Evolutionary conservation across 2,797 vertebrate genomes (phyloP).

Genomic region (Petrocephalus schoutedeni): DNA sequence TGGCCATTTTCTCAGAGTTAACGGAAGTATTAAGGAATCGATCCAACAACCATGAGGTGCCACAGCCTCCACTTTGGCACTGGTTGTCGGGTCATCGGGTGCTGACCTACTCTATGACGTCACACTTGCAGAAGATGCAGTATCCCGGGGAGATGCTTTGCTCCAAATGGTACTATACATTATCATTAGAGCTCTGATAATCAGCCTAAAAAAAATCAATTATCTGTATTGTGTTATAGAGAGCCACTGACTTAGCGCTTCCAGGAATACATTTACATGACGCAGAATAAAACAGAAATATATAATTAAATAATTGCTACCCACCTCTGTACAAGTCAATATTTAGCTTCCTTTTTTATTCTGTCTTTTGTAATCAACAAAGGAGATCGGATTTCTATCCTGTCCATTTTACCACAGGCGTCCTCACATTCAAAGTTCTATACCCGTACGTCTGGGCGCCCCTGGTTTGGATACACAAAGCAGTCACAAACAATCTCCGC

Average conservation of each 20-base stretch:
- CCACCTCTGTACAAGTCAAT: neutral
- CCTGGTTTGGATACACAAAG: neutral
- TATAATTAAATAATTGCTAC: no score
- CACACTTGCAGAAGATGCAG: constrained; percentile 39
- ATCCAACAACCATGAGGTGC: neutral
- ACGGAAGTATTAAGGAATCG: neutral
- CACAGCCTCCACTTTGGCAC: neutral
- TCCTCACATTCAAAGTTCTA: neutral
- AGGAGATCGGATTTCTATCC: neutral
- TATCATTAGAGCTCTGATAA: neutral
- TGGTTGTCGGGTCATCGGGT: neutral
- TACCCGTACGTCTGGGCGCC: neutral
- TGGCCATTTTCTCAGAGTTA: neutral
- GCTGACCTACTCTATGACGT: constrained; percentile 39
- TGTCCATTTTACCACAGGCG: neutral
- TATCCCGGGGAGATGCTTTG: constrained; percentile 37
- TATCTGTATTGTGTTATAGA: neutral
- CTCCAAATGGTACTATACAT: constrained; percentile 16
- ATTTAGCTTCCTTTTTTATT: neutral
- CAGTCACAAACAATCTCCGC: neutral
- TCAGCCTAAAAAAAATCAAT: neutral
- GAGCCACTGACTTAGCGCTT: neutral
- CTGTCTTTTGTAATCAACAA: neutral
- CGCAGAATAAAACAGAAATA: neutral
- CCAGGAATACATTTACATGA: neutral